Evolutionary conservation across 2,888 invertebrate genomes (phyloP), one percentile per base, ranked within the genome.

Genomic region (Dichetophora obliterata): DNA sequence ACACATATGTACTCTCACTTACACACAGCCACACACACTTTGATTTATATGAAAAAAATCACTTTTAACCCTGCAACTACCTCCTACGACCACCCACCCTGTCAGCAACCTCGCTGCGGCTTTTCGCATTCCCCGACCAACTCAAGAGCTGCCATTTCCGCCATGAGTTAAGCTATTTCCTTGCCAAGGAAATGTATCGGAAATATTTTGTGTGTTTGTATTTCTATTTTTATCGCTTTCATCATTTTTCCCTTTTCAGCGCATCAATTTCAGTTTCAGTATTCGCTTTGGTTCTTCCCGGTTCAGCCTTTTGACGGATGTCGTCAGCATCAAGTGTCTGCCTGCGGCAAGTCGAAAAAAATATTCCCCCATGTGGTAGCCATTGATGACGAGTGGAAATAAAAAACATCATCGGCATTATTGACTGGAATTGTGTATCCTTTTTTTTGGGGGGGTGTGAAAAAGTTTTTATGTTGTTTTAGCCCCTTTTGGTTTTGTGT

Each of bases 181-280:
- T 48, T 50, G n/a, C 50, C 50, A 68, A 68, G 68, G 48, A 68
- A 68, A 68, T 68, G 68, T 68, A 68, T 68, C 68, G 68, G 68
- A 68, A 50, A 68, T 68, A 68, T 68, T 68, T 9, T 16, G 16
- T 59, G 22, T 68, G 68, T 24, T 48, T 68, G 68, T 68, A 19
- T 48, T 68, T 68, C 68, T 50, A 68, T 50, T 68, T 68, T 68
- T 50, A 50, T 68, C 68, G 48, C 50, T 22, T 50, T 50, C 68
- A 68, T 68, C 48, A 24, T 37, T 37, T 19, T 68, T 2, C 22
- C 22, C 63, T 27, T 16, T 63, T 31, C 63, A 63, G 24, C 31
- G 63, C 63, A 24, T 63, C 31, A 54, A 59, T 59, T 59, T 22
- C 27, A 24, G 59, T 59, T 59, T 4, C 31, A 5, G 31, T 31